A percentile compares a stretch with the other conserved stretches of the same genome.
Conservation (phyloP, 2,113 vertebrate genomes). For the Sturnira hondurensis region DNA sequence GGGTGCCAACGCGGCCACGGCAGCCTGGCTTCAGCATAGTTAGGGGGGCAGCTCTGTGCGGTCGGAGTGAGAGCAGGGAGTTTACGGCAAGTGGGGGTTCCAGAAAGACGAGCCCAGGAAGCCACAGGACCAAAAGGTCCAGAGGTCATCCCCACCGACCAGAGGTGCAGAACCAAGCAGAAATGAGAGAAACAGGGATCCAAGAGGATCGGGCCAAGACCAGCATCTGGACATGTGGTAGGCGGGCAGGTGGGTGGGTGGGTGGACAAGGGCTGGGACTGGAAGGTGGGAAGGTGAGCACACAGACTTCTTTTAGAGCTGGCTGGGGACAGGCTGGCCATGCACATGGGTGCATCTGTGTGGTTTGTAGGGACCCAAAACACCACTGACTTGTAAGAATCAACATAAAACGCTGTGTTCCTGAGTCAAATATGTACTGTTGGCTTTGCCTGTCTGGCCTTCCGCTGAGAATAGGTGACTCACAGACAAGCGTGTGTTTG, state of each 20-base stretch:
- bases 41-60: not conserved
- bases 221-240: fast-evolving
- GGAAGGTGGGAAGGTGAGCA: not conserved
- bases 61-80: not conserved
- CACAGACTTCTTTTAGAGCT: not conserved
- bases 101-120: not conserved
- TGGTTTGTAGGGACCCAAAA: not conserved
- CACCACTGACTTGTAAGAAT: not conserved
- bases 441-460: not conserved
- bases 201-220: not conserved
- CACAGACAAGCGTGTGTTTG: not conserved
- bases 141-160: not conserved
- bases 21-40: not conserved
- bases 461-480: not conserved
- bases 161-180: not conserved
- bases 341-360: not conserved
- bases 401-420: not conserved
- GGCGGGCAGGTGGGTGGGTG: fast-evolving
- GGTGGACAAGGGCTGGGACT: not conserved
- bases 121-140: not conserved
- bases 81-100: not conserved
- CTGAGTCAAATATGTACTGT: not conserved
- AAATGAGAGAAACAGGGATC: not conserved
- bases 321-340: too few relatives aligned
- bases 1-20: not conserved